These are phyloP conservation scores for Paguma larvata DNA, from an alignment of 2,797 vertebrate species.

Conservation along the genomic window DNA sequence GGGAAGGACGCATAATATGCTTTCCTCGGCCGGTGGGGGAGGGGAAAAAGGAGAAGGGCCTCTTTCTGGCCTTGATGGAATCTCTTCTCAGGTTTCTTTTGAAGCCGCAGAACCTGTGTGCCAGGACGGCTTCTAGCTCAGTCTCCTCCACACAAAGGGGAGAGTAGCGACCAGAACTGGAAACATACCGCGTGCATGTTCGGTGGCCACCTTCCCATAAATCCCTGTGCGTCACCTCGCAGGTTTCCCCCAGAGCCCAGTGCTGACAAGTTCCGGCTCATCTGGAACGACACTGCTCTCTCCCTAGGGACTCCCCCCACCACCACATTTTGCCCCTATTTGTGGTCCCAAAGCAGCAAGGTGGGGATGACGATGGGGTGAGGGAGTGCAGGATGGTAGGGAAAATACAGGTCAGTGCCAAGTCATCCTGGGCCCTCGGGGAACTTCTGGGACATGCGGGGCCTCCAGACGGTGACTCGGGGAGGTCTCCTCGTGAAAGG, in stretches of 20 bases:
- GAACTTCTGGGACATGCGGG: background rate
- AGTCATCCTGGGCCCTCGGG: no score
- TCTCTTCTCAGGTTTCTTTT: background rate
- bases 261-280: background rate
- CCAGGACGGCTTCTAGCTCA: background rate
- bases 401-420: background rate
- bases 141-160: background rate
- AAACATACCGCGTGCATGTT: background rate
- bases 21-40: background rate
- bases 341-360: slow-evolving; percentile 36
- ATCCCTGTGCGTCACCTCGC: background rate
- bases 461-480: background rate
- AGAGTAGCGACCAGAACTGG: background rate
- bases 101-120: background rate
- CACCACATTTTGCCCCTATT: background rate
- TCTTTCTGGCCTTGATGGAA: background rate
- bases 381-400: background rate
- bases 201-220: background rate
- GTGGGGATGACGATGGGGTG: background rate
- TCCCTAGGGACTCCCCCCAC: background rate
- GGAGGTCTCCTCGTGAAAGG: background rate
- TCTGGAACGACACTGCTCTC: background rate
- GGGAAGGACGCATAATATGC: background rate
- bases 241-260: background rate
- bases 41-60: background rate